A percentile compares a stretch with the other conserved stretches of the same genome.
phyloP scores from a whole-genome alignment of 2,888 invertebrate species.

The Leptarthrus brevirostris region DNA sequence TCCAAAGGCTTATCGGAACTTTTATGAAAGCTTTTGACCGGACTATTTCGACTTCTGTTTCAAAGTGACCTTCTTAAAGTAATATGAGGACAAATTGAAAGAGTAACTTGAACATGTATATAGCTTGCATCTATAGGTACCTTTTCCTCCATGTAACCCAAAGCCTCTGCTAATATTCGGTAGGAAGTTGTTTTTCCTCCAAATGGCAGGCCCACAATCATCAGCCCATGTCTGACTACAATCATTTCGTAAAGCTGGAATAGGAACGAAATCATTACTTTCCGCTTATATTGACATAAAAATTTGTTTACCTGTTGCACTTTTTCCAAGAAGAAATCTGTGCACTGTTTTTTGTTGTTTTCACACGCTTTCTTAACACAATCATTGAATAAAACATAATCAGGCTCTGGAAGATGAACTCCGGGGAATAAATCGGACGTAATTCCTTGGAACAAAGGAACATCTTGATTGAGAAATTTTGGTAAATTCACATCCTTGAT shows the following conservation, averaged over 20 bases:
- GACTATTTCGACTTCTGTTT: no score
- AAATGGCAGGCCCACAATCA: constrained; percentile 92
- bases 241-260: constrained; percentile 94
- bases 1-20: neutral
- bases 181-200: constrained; percentile 93
- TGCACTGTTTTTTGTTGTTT: constrained; percentile 83
- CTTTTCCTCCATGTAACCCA: constrained; percentile 78
- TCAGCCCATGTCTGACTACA: constrained; percentile 91
- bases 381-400: constrained; percentile 78
- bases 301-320: constrained; percentile 70
- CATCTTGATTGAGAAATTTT: constrained; percentile 89
- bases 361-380: constrained; percentile 75
- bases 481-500: constrained; percentile 95
- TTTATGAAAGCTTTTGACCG: neutral
- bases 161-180: constrained; percentile 81
- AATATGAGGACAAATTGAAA: no score
- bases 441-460: constrained; percentile 92
- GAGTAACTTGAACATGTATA: no score
- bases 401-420: constrained; percentile 79
- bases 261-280: neutral
- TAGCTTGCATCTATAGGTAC: no score
- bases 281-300: no score
- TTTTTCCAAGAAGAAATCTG: constrained; percentile 87
- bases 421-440: constrained; percentile 95
- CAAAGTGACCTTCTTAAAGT: no score